These are phyloP conservation scores for Butorides virescens DNA, from an alignment of 2,113 vertebrate species.

Conservation along the genomic window DNA sequence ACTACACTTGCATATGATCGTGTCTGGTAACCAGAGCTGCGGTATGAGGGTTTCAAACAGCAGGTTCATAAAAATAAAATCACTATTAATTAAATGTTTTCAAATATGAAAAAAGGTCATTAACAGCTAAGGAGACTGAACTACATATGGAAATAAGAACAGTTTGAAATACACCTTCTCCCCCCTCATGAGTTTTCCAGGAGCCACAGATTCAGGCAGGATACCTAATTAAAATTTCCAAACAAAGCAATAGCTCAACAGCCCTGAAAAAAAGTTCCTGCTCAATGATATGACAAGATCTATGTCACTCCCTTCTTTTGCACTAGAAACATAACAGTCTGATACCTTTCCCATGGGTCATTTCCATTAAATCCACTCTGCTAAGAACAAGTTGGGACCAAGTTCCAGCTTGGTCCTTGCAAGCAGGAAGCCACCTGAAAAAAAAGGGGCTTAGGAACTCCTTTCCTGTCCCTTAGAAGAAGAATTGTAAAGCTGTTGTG, in stretches of 20 bases:
- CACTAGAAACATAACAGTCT: background rate
- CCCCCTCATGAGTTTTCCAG: background rate
- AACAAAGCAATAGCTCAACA: background rate
- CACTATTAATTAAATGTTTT: background rate
- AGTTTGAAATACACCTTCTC: background rate
- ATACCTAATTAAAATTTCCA: background rate
- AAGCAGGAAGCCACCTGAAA: background rate
- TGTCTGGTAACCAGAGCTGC: background rate
- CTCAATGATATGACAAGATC: background rate
- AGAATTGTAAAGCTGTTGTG: background rate
- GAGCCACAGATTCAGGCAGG: background rate
- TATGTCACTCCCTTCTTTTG: background rate
- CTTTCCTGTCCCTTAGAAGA: background rate
- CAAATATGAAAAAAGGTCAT: background rate
- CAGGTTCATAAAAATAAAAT: background rate
- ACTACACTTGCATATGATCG: background rate
- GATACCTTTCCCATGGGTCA: background rate
- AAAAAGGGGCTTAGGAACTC: fast-evolving
- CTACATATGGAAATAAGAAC: background rate
- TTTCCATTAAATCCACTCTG: background rate
- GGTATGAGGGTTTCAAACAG: background rate
- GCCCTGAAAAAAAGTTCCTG: background rate
- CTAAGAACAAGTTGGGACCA: background rate
- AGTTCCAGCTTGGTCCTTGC: background rate
- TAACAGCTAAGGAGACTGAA: background rate